Conservation (phyloP, 2,888 invertebrate genomes). For the Drosophila meridionalis region DNA sequence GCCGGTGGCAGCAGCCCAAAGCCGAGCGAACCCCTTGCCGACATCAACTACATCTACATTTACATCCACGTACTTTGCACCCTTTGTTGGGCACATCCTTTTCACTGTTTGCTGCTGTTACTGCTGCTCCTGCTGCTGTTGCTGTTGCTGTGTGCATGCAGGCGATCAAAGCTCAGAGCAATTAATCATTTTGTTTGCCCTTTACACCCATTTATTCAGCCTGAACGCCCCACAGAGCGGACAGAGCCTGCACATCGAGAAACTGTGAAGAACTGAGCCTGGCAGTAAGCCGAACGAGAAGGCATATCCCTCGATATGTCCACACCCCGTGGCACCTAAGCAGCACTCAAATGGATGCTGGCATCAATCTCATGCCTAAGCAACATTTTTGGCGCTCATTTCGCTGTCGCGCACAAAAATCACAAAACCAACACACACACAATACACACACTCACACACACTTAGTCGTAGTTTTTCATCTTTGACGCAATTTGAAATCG, state of each 20-base stretch:
- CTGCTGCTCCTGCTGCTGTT: constrained; percentile 29
- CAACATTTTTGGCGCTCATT: constrained; percentile 72
- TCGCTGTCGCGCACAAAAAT: constrained; percentile 64
- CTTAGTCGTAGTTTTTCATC: constrained; percentile 63
- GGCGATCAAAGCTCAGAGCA: constrained; percentile 85
- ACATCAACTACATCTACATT: constrained; percentile 43
- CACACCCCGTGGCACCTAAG: constrained; percentile 48
- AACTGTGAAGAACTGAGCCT: constrained; percentile 20
- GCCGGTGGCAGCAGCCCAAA: constrained; percentile 60
- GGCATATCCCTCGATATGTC: constrained; percentile 31
- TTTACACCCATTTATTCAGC: constrained; percentile 83
- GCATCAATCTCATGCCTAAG: constrained; percentile 72
- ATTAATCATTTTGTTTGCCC: constrained; percentile 85
- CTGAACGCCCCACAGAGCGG: constrained; percentile 78
- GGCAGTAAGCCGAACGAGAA: constrained; percentile 18
- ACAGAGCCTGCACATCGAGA: constrained; percentile 26
- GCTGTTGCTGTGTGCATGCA: constrained; percentile 67
- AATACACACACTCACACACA: constrained; percentile 8
- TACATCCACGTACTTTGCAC: constrained; percentile 72
- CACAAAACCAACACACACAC: constrained; percentile 41
- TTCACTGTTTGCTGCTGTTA: constrained; percentile 25
- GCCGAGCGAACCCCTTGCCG: constrained; percentile 19
- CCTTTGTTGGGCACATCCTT: constrained; percentile 72
- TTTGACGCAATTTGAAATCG: constrained; percentile 72
- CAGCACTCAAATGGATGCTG: constrained; percentile 60